Base-by-base conservation (phyloP, 1,140 invertebrate species). In the Drosophila sulfurigaster region DNA sequence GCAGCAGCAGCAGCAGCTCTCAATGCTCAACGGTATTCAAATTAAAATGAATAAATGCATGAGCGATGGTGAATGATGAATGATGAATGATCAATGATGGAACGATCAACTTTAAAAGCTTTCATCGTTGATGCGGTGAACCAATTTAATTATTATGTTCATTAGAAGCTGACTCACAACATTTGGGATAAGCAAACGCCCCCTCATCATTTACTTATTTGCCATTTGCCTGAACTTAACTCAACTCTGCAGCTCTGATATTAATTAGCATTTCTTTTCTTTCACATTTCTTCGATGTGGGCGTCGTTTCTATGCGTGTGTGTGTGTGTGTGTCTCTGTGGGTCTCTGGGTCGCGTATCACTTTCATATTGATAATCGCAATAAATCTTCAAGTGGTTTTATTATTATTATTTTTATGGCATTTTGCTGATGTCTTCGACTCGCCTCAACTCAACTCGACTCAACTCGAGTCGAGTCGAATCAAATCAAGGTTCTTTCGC, bases 331-430 rank as follows among this genome's bases (percentile, higher is more conserved):
- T 32, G 30, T 5, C 35, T 70, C 49, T 72, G 13, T 67, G 66
- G 45, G 48, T 72, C 78, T 87, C 56, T 87, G 77, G 82, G 83
- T 87, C 82, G 73, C 71, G 83, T 88, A 81, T 88, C 83, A 88
- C 83, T 87, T 88, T 88, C 85, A 75, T 76, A 81, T 88, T 88
- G 74, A 88, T 88, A 88, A 88, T 83, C 83, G 77, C 72, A 69
- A 78, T 88, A 88, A 88, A 88, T 88, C 82, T 65, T 64, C 69
- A 63, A 65, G 59, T 64, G 35, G 15, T 64, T 59, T 78, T 78
- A 76, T 79, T 87, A 76, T 78, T 78, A 76, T 79, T 87, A 76
- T 79, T 75, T 87, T 49, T 82, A 76, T 79, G 77, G 66, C 64
- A 62, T 66, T 51, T 72, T 13, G 30, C 41, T 43, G 38, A 56